Conservation (phyloP, 2,888 invertebrate species). For the Orgyia antiqua region DNA sequence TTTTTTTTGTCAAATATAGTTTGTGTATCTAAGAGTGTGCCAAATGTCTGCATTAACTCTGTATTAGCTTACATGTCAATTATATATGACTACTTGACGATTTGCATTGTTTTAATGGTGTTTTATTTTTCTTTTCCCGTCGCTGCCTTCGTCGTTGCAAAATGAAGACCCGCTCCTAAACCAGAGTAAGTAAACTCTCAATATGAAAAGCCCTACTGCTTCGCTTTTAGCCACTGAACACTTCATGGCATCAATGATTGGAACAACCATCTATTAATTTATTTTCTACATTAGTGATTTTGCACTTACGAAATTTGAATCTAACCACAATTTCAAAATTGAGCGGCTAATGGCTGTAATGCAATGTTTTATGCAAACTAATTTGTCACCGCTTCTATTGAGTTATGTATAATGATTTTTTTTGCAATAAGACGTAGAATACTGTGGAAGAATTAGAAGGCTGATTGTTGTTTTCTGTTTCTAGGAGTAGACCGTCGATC, state of each 20-base stretch:
- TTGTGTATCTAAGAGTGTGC: slow-evolving; percentile 19
- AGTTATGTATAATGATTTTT: slow-evolving; percentile 40
- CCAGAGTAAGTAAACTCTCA: slow-evolving; percentile 79
- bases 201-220: slow-evolving; percentile 39
- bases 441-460: slow-evolving; percentile 55
- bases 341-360: slow-evolving; percentile 42
- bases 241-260: slow-evolving; percentile 54
- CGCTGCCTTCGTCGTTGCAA: slow-evolving; percentile 55
- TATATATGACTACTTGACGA: slow-evolving; percentile 26
- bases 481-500: slow-evolving; percentile 79
- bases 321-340: slow-evolving; percentile 47
- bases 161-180: slow-evolving; percentile 82
- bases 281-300: slow-evolving; percentile 24
- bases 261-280: slow-evolving; percentile 39
- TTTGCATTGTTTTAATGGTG: slow-evolving; percentile 43
- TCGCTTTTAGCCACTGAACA: slow-evolving; percentile 56
- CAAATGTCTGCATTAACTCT: slow-evolving; percentile 37
- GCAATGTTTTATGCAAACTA: slow-evolving; percentile 57
- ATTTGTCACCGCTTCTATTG: slow-evolving; percentile 59
- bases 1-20: slow-evolving; percentile 4
- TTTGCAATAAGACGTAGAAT: slow-evolving; percentile 45
- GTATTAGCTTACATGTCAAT: slow-evolving; percentile 35
- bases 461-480: slow-evolving; percentile 78
- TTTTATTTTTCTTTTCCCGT: slow-evolving; percentile 53
- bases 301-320: slow-evolving; percentile 26